Conservation (phyloP, 2,888 invertebrate genomes). For the Drosophila multiciliata region DNA sequence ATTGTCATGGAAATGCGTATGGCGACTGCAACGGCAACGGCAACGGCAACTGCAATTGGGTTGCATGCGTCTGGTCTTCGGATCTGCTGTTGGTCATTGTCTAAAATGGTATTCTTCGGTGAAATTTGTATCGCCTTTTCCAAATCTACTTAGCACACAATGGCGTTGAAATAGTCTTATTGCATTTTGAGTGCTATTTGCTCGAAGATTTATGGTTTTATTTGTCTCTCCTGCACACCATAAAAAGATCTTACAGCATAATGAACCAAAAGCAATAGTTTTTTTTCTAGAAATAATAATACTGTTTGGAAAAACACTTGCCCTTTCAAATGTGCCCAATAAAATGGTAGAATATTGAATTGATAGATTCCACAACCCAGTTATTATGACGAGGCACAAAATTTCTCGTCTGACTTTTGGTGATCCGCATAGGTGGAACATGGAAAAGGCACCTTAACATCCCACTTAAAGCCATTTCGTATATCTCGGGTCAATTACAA, state of each 20-base stretch:
- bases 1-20: constrained; percentile 70
- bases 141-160: constrained; percentile 84
- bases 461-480: constrained; percentile 35
- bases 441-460: constrained; percentile 40
- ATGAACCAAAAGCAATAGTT: neutral
- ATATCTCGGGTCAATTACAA: constrained; percentile 71
- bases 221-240: constrained; percentile 38
- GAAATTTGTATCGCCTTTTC: constrained; percentile 84
- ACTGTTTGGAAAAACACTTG: neutral
- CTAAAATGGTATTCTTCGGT: constrained; percentile 64
- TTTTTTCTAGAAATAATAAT: neutral
- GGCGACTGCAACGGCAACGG: constrained; percentile 35
- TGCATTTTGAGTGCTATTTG: constrained; percentile 83
- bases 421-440: constrained; percentile 23
- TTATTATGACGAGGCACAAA: neutral
- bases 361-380: neutral
- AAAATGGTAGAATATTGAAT: neutral
- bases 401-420: constrained; percentile 32
- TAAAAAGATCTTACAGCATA: constrained; percentile 21
- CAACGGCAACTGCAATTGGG: constrained; percentile 34
- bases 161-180: constrained; percentile 82
- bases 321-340: neutral
- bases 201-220: constrained; percentile 77
- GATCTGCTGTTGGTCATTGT: constrained; percentile 57
- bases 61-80: constrained; percentile 27